Evolutionary conservation across 2,113 vertebrate genomes (phyloP).

Genomic region (Myanophis thanlyinensis): DNA sequence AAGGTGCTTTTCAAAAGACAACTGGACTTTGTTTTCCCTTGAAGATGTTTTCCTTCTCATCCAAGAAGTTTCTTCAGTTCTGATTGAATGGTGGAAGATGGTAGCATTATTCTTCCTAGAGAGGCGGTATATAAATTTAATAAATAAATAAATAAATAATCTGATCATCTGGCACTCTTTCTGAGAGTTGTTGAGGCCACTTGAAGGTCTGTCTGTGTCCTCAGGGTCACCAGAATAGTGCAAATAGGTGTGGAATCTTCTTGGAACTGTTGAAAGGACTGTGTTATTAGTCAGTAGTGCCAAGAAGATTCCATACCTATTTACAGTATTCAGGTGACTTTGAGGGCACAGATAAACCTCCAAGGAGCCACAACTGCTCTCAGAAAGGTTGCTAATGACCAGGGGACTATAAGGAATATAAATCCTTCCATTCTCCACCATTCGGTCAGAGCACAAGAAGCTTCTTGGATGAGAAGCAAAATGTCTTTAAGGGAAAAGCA

Average conservation of each 20-base stretch:
- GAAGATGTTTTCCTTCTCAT: not conserved
- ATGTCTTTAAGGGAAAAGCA: not conserved
- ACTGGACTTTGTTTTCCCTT: not conserved
- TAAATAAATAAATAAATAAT: no score
- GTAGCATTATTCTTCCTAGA: no score
- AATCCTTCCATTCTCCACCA: not conserved
- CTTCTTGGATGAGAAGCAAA: not conserved
- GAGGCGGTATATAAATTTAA: no score
- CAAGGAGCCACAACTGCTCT: not conserved
- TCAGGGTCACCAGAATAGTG: no score
- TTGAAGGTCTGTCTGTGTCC: no score
- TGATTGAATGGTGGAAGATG: no score
- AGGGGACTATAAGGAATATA: not conserved
- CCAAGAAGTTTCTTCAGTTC: not conserved
- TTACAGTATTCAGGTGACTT: not conserved
- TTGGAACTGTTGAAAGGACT: no score
- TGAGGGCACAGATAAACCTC: not conserved
- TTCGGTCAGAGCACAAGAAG: not conserved
- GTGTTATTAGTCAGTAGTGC: no score
- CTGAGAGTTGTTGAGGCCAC: no score
- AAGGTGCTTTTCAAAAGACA: not conserved
- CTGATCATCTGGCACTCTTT: no score
- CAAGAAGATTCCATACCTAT: no score
- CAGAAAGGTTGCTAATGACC: not conserved
- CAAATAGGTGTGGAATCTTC: no score